Conservation (phyloP, 2,888 invertebrate species). For the Sabellastarte sp. region DNA sequence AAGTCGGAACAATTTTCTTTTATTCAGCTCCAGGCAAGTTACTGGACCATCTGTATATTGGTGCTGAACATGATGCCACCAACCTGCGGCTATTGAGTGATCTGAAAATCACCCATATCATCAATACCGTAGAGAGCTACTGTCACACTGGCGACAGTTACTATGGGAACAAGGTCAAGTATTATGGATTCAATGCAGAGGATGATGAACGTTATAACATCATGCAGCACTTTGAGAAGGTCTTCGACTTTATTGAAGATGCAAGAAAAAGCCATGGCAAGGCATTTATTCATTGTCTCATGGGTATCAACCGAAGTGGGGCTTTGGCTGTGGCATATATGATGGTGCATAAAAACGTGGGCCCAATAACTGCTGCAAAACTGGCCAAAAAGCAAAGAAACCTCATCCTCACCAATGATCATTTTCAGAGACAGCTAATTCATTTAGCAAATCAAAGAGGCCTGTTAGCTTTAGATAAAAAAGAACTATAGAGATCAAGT, state of each 20-base stretch:
- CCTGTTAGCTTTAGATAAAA: conserved; percentile 13
- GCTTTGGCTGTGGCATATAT: conserved; percentile 23
- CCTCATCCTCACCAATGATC: conserved; percentile 23
- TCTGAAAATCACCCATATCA: conserved; percentile 31
- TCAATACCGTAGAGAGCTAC: conserved; percentile 31
- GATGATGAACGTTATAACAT: conserved; percentile 32
- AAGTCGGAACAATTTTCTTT: too few species aligned
- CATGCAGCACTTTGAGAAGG: conserved; percentile 31
- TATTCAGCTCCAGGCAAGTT: conserved; percentile 9
- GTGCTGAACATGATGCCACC: conserved; percentile 24
- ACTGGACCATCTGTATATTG: conserved; percentile 28
- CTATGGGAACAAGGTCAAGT: conserved; percentile 20
- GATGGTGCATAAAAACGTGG: conserved; percentile 29
- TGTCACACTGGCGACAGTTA: conserved; percentile 24
- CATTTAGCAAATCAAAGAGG: conserved; percentile 13
- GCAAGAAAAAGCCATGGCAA: conserved; percentile 27
- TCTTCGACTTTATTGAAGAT: conserved; percentile 31
- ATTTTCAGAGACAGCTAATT: conserved; percentile 17
- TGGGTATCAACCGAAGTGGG: conserved; percentile 35
- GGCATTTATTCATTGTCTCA: conserved; percentile 32
- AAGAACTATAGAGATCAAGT: conserved; percentile 9
- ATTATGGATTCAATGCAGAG: conserved; percentile 31
- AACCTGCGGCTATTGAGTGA: conserved; percentile 18
- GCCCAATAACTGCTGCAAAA: conserved; percentile 25
- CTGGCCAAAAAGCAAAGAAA: conserved; percentile 21